phyloP scores from a whole-genome alignment of 2,888 invertebrate genomes.

The Oligia latruncula region DNA sequence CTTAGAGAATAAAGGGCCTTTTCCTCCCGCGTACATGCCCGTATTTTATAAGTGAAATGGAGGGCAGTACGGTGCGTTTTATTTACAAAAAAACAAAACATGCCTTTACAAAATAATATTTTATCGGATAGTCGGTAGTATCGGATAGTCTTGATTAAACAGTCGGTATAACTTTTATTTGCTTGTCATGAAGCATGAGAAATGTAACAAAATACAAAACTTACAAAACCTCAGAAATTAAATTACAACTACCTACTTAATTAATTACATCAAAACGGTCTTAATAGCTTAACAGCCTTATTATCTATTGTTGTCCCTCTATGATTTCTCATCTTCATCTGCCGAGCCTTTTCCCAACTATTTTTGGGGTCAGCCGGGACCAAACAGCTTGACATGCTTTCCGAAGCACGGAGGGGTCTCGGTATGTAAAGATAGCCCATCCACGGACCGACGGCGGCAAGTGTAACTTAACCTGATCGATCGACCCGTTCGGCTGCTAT shows the following conservation, averaged over 20 bases:
- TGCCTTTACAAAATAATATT: not conserved
- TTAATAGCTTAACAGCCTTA: not conserved
- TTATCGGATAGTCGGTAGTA: no score
- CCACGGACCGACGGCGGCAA: no score
- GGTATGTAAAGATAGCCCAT: no score
- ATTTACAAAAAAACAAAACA: not conserved
- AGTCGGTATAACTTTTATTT: not conserved
- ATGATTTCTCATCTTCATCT: not conserved
- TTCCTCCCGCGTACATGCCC: constrained; percentile 17
- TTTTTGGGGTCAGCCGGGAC: no score
- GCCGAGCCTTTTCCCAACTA: not conserved
- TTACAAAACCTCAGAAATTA: not conserved
- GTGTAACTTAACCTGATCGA: no score
- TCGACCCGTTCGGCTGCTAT: not conserved
- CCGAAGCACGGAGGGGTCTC: no score
- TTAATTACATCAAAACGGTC: not conserved
- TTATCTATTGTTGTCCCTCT: not conserved
- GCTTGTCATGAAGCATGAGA: no score
- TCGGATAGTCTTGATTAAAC: not conserved
- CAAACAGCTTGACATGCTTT: no score
- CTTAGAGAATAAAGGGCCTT: constrained; percentile 30
- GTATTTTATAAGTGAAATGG: constrained; percentile 23
- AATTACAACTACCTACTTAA: not conserved
- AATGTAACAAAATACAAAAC: no score
- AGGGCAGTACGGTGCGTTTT: constrained; percentile 3